A percentile compares a stretch with the other conserved stretches of the same genome.
These are phyloP conservation scores for Chelon auratus DNA, from an alignment of 2,797 vertebrate species.

Conservation along the genomic window DNA sequence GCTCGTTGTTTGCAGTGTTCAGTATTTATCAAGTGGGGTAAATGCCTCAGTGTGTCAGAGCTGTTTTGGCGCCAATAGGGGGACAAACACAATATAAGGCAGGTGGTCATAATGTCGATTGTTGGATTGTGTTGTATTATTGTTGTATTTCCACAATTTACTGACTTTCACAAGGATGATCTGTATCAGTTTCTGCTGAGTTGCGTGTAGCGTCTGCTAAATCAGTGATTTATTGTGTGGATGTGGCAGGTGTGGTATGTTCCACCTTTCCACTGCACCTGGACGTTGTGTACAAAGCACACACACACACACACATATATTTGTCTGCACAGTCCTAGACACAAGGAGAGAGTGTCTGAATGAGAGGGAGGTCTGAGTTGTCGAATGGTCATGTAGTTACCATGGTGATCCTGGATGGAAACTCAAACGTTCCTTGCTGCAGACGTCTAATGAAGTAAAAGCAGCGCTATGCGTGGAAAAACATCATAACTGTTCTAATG, in stretches of 20 bases:
- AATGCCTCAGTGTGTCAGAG: too few relatives aligned
- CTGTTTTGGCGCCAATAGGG: too few relatives aligned
- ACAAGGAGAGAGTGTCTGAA: not conserved
- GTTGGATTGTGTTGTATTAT: too few relatives aligned
- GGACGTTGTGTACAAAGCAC: not conserved
- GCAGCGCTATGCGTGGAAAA: not conserved
- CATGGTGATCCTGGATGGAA: slow-evolving; percentile 1
- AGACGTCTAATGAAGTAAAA: slow-evolving; percentile 9
- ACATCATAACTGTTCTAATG: slow-evolving; percentile 19
- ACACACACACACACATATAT: not conserved
- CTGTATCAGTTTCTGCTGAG: not conserved
- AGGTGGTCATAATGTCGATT: too few relatives aligned
- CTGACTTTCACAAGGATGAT: not conserved
- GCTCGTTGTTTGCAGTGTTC: too few relatives aligned
- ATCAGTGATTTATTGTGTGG: not conserved
- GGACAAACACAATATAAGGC: too few relatives aligned
- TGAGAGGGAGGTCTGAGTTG: not conserved
- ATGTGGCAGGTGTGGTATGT: not conserved
- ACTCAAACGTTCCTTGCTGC: slow-evolving; percentile 7
- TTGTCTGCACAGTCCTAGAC: too few relatives aligned
- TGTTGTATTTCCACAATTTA: not conserved
- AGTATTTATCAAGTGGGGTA: too few relatives aligned
- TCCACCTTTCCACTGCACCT: slow-evolving; percentile 3
- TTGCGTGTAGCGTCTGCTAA: not conserved
- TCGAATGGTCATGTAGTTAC: not conserved